Evolutionary conservation across 1,140 invertebrate species (phyloP).

Genomic region (Pogonognathellus flavescens): DNA sequence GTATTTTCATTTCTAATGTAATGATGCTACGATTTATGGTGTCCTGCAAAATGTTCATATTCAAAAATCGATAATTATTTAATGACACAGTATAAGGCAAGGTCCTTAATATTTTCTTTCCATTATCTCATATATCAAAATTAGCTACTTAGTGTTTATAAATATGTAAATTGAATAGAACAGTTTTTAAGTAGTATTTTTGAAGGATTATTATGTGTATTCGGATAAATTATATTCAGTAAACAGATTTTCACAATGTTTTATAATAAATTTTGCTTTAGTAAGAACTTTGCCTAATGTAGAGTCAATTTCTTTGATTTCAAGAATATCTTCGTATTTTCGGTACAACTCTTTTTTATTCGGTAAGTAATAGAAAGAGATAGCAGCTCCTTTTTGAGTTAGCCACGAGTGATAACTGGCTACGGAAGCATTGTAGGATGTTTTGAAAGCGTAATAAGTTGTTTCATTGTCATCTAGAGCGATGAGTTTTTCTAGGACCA

Average conservation of each 20-base stretch:
- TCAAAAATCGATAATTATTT: too few species aligned
- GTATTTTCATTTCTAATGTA: too few species aligned
- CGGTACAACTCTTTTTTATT: background rate
- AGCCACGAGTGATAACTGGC: background rate
- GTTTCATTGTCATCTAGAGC: slow-evolving; percentile 6
- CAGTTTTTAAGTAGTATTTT: background rate
- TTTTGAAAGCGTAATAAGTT: slow-evolving; percentile 20
- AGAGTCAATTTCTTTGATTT: background rate
- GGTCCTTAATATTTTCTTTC: too few species aligned
- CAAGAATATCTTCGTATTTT: background rate
- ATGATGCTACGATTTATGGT: too few species aligned
- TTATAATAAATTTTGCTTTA: background rate
- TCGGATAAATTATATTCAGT: background rate
- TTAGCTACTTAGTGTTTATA: too few species aligned
- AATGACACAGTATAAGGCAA: too few species aligned
- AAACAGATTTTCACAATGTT: background rate
- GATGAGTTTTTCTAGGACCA: background rate
- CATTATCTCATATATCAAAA: too few species aligned
- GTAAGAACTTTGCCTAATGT: background rate
- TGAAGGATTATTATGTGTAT: background rate
- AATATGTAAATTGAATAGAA: background rate
- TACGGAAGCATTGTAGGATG: background rate
- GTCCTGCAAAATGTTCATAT: too few species aligned
- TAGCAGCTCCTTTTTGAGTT: slow-evolving; percentile 3
- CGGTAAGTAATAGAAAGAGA: slow-evolving; percentile 8